phyloP scores from a whole-genome alignment of 2,797 vertebrate species.

The Cetoscarus ocellatus region DNA sequence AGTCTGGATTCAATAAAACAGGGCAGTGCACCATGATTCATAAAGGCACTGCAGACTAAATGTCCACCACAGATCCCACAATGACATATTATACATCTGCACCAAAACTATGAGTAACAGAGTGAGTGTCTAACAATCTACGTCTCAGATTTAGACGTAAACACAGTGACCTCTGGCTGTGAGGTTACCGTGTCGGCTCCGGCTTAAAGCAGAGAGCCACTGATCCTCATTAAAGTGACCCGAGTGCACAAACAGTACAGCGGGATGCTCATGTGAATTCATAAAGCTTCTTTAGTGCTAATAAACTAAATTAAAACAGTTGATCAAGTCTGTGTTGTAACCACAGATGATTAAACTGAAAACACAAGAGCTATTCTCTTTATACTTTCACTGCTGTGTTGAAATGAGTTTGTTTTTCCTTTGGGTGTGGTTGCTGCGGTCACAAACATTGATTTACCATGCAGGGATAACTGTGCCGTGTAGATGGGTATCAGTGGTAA shows the following conservation, averaged over 20 bases:
- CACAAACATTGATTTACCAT: background rate
- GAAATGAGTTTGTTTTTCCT: background rate
- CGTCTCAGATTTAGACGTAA: background rate
- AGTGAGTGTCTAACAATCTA: background rate
- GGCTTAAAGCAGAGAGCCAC: slow-evolving; percentile 22
- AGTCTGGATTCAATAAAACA: background rate
- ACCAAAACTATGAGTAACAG: background rate
- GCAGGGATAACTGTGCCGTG: background rate
- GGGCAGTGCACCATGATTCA: slow-evolving; percentile 8
- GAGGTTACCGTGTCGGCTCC: slow-evolving; percentile 3
- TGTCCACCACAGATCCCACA: background rate
- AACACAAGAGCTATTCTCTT: no score
- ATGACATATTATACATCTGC: background rate
- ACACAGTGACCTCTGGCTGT: background rate
- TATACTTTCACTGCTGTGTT: slow-evolving; percentile 3
- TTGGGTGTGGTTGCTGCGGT: background rate
- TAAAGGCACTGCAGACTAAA: background rate
- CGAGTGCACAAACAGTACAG: background rate
- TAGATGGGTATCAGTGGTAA: background rate
- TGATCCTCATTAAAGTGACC: slow-evolving; percentile 22
- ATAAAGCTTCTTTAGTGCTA: no score
- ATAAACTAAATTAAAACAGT: background rate
- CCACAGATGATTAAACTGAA: slow-evolving; percentile 11
- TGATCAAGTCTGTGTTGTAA: slow-evolving; percentile 5
- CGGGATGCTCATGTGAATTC: background rate